Evolutionary conservation across 2,888 invertebrate species (phyloP).

Genomic region (Tuberolachnus salignus): DNA sequence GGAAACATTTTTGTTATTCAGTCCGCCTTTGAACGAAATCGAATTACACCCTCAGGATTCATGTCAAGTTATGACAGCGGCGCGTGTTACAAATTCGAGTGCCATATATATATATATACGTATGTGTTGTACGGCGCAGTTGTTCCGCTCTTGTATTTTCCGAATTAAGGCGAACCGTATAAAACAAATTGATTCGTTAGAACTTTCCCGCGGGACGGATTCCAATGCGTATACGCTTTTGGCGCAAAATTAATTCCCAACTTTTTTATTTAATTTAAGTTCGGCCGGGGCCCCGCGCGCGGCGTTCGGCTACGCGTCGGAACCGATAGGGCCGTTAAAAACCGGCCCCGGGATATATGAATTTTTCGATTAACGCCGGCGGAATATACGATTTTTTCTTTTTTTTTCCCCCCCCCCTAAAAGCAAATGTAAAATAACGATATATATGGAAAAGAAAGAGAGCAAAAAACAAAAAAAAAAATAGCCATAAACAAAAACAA

Average conservation of each 20-base stretch:
- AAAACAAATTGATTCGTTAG: conserved; percentile 54
- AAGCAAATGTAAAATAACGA: too few relatives aligned
- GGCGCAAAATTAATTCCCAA: conserved; percentile 50
- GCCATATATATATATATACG: too few relatives aligned
- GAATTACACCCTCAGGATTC: conserved; percentile 54
- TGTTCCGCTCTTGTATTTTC: conserved; percentile 40
- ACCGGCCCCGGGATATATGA: conserved; percentile 37
- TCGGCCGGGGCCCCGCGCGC: neutral
- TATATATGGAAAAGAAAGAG: conserved; percentile 4
- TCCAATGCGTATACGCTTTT: neutral
- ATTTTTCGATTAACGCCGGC: conserved; percentile 36
- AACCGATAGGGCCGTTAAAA: conserved; percentile 44
- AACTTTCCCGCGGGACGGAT: conserved; percentile 48
- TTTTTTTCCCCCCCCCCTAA: too few relatives aligned
- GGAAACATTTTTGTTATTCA: conserved; percentile 48
- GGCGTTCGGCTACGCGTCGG: conserved; percentile 1
- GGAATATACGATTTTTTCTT: too few relatives aligned
- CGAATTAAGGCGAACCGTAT: conserved; percentile 35
- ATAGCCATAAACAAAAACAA: too few relatives aligned
- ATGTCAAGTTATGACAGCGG: conserved; percentile 47
- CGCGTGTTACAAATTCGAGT: conserved; percentile 49
- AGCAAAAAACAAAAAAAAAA: neutral
- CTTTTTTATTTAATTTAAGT: conserved; percentile 47
- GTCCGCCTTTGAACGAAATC: conserved; percentile 37
- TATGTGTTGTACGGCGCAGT: too few relatives aligned